Conservation (phyloP, 2,113 vertebrate species). For the Coregonus clupeaformis region DNA sequence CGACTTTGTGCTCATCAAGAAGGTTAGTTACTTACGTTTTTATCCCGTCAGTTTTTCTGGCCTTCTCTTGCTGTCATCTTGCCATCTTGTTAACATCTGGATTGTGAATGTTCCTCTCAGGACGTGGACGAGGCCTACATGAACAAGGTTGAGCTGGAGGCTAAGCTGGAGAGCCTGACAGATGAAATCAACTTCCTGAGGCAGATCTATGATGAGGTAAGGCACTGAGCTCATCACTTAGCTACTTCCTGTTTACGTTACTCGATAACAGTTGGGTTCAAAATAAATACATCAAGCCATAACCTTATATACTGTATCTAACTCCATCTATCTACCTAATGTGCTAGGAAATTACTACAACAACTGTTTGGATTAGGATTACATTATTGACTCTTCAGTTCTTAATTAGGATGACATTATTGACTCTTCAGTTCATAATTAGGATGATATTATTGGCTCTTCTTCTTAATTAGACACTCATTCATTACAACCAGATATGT, state of each 20-base stretch:
- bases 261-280: no score
- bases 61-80: neutral
- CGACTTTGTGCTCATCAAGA: constrained; percentile 82
- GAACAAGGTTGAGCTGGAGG: constrained; percentile 92
- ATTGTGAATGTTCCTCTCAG: constrained; percentile 60
- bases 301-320: no score
- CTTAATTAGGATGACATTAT: no score
- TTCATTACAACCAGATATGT: constrained; percentile 11
- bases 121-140: constrained; percentile 92
- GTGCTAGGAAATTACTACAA: no score
- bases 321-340: no score
- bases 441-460: no score
- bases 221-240: neutral
- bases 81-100: neutral
- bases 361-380: no score
- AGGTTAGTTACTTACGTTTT: constrained; percentile 60
- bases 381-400: no score
- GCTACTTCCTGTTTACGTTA: neutral
- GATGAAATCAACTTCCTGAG: constrained; percentile 91
- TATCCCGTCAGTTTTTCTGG: neutral
- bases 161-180: constrained; percentile 87
- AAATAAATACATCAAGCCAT: no score
- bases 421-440: no score
- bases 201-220: constrained; percentile 88
- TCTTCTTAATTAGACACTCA: no score